These are phyloP conservation scores for Coendou prehensilis DNA, from an alignment of 2,797 vertebrate genomes.

Conservation along the genomic window DNA sequence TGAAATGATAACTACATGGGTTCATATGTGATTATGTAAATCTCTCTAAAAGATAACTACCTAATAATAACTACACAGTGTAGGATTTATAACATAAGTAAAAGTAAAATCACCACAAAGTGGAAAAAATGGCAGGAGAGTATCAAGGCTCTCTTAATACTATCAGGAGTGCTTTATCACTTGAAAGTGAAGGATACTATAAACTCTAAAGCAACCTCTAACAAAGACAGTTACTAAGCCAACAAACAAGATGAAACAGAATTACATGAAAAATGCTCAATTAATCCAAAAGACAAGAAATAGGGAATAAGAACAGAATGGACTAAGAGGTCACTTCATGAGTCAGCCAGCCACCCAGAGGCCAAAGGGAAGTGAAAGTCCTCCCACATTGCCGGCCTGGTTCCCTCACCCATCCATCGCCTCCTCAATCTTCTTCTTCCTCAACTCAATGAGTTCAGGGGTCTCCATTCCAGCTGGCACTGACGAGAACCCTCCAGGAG, in stretches of 20 bases:
- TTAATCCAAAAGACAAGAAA: not conserved
- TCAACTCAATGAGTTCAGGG: slow-evolving; percentile 96
- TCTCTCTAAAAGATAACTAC: slow-evolving; percentile 10
- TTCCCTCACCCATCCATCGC: slow-evolving; percentile 94
- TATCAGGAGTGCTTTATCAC: not conserved
- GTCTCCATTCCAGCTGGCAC: slow-evolving; percentile 98
- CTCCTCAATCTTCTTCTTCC: slow-evolving; percentile 98
- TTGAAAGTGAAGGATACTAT: not conserved
- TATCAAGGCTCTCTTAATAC: not conserved
- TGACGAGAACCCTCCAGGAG: slow-evolving; percentile 95
- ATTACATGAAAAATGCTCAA: slow-evolving; percentile 24
- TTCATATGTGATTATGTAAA: not conserved
- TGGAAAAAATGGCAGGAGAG: not conserved
- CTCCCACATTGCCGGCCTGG: not conserved
- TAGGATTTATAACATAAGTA: not conserved
- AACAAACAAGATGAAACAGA: not conserved
- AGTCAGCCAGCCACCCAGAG: not conserved
- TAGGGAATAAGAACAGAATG: not conserved
- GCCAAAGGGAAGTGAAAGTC: not conserved
- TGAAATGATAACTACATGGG: not conserved
- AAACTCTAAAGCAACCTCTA: not conserved
- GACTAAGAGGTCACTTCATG: not conserved
- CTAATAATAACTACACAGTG: not conserved
- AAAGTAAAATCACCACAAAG: not conserved
- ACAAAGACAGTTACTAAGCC: slow-evolving; percentile 3